phyloP scores from a whole-genome alignment of 1,140 invertebrate species.

The Drosophila suzukii region DNA sequence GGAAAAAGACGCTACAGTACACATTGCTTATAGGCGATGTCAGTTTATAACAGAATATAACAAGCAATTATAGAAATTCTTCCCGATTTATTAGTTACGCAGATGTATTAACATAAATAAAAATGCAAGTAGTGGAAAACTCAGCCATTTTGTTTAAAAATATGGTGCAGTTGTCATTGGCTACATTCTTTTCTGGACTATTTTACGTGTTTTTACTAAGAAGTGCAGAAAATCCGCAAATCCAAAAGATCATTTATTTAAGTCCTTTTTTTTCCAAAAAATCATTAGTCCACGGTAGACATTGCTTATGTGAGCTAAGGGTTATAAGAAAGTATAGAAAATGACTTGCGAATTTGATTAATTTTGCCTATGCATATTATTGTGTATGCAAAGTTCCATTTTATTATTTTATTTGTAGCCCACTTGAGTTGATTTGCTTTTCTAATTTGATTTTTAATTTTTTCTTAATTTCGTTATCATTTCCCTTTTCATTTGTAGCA shows the following conservation, averaged over 20 bases:
- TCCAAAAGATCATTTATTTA: too few relatives aligned
- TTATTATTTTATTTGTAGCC: conserved; percentile 25
- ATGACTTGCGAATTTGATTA: not conserved
- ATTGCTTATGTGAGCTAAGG: not conserved
- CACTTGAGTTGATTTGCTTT: conserved; percentile 35
- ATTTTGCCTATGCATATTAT: not conserved
- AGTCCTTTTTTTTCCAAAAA: too few relatives aligned
- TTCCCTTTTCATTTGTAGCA: conserved; percentile 61
- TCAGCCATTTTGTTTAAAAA: too few relatives aligned
- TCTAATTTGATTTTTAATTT: conserved; percentile 35
- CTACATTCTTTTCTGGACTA: too few relatives aligned
- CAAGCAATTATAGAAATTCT: not conserved
- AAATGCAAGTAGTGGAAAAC: too few relatives aligned
- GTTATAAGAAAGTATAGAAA: too few relatives aligned
- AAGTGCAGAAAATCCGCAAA: too few relatives aligned
- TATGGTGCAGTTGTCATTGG: too few relatives aligned
- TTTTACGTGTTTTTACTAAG: too few relatives aligned
- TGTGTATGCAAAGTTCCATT: not conserved
- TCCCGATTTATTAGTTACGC: too few relatives aligned
- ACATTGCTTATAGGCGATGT: not conserved
- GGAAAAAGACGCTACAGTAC: conserved; percentile 4
- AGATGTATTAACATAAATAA: too few relatives aligned
- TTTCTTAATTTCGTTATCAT: conserved; percentile 31
- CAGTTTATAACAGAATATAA: not conserved
- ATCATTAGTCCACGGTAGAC: too few relatives aligned